Base-by-base conservation (phyloP, 2,888 invertebrate species). In the Platycheirus albimanus region DNA sequence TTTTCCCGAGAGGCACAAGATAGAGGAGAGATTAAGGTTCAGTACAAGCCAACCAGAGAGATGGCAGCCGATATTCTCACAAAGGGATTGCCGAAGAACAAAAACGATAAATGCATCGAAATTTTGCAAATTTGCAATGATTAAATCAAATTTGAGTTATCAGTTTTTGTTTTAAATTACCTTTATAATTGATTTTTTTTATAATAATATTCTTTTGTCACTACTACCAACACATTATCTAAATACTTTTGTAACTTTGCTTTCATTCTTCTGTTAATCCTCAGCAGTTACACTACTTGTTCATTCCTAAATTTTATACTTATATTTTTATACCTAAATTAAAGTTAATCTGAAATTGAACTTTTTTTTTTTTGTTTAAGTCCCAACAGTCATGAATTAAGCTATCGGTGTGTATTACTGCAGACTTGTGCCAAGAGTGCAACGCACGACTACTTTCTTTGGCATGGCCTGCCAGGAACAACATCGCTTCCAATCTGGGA, bases 71-170 rank as follows among this genome's bases (percentile, higher is more conserved):
- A 66, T 51, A 24, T 24, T 24, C 24, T 24, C 24, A 51, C 36
- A 24, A 66, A 66, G n/a, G 38, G 38, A 19, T 47, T 51, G 4
- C 24, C 38, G 1, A 51, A 38, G 6, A 36, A 36, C 19, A 54
- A 54, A 20, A 54, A 33, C 11, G 17, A 54, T 10, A 52, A 52
- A 33, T 36, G 52, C 36, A 36, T 52, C 11, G 19, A 52, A 33
- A 52, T 52, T 11, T 54, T 33, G 19, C 36, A 36, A 54, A 54
- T 36, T 1, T 54, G 54, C 36, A 54, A 33, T 54, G 1, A 54
- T 19, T 54, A 6, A 24, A 4, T 24, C n/a, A 0, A 36, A 2
- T n/a, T 36, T 11, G 0, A 36, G n/a, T 36, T 1, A 0, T 38
- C 1, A 1, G 1, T 43, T 43, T 15, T 8, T 17, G 3, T 24